A percentile compares a stretch with the other conserved stretches of the same genome.
Conservation (phyloP, 2,113 vertebrate genomes). For the Amblyornis subalaris region DNA sequence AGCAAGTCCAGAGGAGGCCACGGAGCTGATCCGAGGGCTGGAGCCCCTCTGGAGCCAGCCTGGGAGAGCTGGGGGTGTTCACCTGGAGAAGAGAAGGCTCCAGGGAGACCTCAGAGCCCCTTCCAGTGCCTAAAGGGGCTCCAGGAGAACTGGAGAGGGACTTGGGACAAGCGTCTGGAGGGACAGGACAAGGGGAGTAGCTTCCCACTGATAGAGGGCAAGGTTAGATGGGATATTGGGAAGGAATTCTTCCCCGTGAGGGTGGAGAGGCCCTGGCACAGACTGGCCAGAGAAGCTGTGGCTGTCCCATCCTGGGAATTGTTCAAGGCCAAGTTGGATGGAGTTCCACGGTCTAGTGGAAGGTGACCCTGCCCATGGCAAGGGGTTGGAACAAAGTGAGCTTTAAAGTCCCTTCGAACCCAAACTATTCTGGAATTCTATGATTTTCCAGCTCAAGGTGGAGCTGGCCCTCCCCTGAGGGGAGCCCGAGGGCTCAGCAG, state of each 20-base stretch:
- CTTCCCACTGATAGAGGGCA: not conserved
- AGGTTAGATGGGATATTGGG: not conserved
- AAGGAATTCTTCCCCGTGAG: not conserved
- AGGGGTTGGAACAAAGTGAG: rapidly evolving
- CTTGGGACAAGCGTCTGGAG: not conserved
- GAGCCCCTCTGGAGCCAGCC: not conserved
- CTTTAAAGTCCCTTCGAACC: not conserved
- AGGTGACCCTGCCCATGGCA: not conserved
- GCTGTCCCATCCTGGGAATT: not conserved
- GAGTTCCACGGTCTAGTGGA: not conserved
- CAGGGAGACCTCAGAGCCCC: not conserved
- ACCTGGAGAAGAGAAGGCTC: not conserved
- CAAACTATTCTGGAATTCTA: not conserved
- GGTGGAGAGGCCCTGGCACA: not conserved
- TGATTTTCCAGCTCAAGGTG: not conserved
- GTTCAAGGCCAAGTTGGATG: not conserved
- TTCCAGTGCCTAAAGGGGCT: not conserved
- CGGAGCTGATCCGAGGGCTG: rapidly evolving
- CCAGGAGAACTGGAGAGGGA: not conserved
- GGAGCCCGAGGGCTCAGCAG: not conserved
- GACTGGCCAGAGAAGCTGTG: not conserved
- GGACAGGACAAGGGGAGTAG: not conserved
- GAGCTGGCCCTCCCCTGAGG: not conserved
- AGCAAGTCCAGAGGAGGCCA: not conserved
- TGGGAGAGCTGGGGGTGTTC: not conserved